Evolutionary conservation across 2,113 vertebrate genomes (phyloP).

Genomic region (Nannospalax galili): DNA sequence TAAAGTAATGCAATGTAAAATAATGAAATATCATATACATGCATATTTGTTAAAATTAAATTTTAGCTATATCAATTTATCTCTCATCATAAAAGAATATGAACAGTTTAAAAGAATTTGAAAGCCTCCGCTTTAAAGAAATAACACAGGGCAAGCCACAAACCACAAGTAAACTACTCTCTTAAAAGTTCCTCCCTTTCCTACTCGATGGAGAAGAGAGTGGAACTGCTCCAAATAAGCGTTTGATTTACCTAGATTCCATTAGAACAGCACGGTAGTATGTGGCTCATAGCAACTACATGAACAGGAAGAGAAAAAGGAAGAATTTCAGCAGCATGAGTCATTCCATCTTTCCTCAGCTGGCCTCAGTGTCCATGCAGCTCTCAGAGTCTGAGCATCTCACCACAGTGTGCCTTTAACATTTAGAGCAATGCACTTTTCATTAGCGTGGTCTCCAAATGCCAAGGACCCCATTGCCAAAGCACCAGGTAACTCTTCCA

Average conservation of each 20-base stretch:
- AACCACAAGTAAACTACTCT: not conserved
- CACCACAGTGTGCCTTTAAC: not conserved
- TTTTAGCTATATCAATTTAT: not conserved
- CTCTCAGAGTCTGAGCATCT: not conserved
- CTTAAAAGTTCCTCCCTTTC: not conserved
- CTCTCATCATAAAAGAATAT: not conserved
- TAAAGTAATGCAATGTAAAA: no score
- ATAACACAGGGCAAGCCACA: not conserved
- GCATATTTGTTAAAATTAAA: not conserved
- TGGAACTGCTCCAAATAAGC: not conserved
- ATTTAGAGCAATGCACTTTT: not conserved
- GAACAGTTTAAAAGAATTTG: not conserved
- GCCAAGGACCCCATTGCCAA: constrained; percentile 6
- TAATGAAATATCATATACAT: no score
- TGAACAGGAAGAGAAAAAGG: not conserved
- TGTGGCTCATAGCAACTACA: not conserved
- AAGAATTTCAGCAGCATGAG: not conserved
- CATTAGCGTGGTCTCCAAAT: not conserved
- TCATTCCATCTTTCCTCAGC: not conserved
- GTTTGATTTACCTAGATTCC: not conserved
- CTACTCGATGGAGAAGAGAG: not conserved
- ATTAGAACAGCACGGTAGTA: not conserved
- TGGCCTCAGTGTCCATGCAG: not conserved
- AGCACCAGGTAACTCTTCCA: not conserved
- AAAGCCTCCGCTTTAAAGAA: not conserved